These are phyloP conservation scores for Brachionus calyciflorus DNA, from an alignment of 1,140 invertebrate genomes.

Conservation along the genomic window DNA sequence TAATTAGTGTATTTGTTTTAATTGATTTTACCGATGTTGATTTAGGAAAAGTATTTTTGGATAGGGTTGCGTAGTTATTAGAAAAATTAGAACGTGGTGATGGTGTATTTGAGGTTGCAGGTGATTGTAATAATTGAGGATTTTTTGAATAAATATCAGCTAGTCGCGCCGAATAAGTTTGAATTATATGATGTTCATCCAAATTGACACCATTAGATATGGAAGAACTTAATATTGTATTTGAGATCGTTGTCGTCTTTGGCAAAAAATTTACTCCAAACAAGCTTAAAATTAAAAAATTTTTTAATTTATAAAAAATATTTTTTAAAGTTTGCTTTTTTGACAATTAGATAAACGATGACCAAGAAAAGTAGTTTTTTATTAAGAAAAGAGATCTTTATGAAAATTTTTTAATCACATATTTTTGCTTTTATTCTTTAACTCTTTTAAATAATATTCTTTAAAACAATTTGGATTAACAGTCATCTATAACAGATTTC, in stretches of 20 bases:
- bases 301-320: background rate
- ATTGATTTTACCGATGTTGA: background rate
- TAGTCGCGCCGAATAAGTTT: background rate
- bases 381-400: too few species aligned
- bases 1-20: background rate
- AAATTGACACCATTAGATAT: background rate
- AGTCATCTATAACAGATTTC: too few species aligned
- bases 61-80: background rate
- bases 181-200: constrained; percentile 14
- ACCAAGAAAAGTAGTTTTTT: too few species aligned
- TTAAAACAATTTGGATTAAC: too few species aligned
- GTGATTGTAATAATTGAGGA: background rate
- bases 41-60: constrained; percentile 3
- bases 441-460: too few species aligned
- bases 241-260: background rate
- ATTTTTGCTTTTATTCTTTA: too few species aligned
- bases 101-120: background rate
- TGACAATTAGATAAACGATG: too few species aligned
- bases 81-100: constrained; percentile 12
- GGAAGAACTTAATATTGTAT: background rate
- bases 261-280: background rate
- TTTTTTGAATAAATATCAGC: constrained; percentile 36
- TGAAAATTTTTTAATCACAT: too few species aligned
- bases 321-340: background rate
- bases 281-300: background rate